phyloP scores from a whole-genome alignment of 2,113 vertebrate species.

The Monopterus albus region DNA sequence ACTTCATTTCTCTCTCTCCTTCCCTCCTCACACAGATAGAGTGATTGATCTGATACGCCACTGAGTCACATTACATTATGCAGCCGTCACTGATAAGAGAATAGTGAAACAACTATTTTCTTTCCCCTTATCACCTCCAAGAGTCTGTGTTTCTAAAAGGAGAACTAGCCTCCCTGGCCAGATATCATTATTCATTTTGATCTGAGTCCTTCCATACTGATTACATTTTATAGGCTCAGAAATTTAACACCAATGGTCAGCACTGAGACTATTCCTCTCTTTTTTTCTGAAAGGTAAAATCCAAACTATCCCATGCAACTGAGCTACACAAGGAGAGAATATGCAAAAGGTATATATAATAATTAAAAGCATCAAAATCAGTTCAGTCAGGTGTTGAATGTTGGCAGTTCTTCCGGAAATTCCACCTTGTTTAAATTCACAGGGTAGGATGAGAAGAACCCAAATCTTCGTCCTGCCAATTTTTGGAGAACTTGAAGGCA shows the following conservation, averaged over 20 bases:
- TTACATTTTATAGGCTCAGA: conserved; percentile 67
- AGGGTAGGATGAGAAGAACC: conserved; percentile 28
- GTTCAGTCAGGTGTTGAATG: conserved; percentile 77
- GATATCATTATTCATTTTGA: conserved; percentile 79
- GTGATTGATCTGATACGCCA: conserved; percentile 78
- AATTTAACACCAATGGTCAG: conserved; percentile 50
- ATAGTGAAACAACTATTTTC: conserved; percentile 76
- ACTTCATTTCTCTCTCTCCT: not conserved
- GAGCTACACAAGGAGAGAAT: conserved; percentile 13
- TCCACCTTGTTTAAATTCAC: conserved; percentile 63
- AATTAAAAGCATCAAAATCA: conserved; percentile 51
- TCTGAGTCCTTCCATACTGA: conserved; percentile 63
- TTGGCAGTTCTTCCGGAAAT: conserved; percentile 70
- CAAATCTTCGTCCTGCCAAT: not conserved
- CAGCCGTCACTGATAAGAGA: conserved; percentile 78
- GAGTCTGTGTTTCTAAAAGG: conserved; percentile 77
- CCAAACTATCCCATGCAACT: conserved; percentile 19
- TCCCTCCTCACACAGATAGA: conserved; percentile 43
- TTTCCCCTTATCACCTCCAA: conserved; percentile 75
- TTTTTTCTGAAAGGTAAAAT: conserved; percentile 20
- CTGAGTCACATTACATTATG: conserved; percentile 77
- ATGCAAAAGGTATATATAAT: no score
- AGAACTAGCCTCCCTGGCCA: conserved; percentile 67
- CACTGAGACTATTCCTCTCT: not conserved
- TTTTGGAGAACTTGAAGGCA: not conserved